Evolutionary conservation across 2,888 invertebrate genomes (phyloP).

Genomic region (Hypena proboscidalis): DNA sequence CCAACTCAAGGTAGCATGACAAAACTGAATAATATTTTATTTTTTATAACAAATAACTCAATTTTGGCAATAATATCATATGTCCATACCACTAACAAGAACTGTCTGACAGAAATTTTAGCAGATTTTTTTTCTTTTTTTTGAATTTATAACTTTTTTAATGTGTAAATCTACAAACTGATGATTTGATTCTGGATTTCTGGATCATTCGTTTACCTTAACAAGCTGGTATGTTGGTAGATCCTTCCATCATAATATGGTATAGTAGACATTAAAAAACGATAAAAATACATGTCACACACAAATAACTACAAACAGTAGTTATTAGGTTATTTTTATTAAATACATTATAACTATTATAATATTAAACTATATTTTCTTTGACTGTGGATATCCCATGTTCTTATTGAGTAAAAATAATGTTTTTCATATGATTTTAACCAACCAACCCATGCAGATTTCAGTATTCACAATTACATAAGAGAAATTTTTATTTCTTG

Average conservation of each 20-base stretch:
- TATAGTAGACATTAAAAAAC: slow-evolving; percentile 83
- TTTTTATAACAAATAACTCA: too few relatives aligned
- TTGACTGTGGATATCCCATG: slow-evolving; percentile 38
- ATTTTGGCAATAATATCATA: neutral
- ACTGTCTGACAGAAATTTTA: slow-evolving; percentile 42
- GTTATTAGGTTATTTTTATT: slow-evolving; percentile 36
- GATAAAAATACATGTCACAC: slow-evolving; percentile 84
- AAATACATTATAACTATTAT: slow-evolving; percentile 9
- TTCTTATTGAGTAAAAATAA: slow-evolving; percentile 21
- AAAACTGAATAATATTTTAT: too few relatives aligned
- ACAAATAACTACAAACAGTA: slow-evolving; percentile 68
- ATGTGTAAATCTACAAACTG: slow-evolving; percentile 79
- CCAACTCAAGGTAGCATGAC: too few relatives aligned
- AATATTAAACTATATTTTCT: neutral
- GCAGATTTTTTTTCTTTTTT: neutral
- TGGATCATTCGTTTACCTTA: slow-evolving; percentile 84
- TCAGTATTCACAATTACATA: slow-evolving; percentile 5
- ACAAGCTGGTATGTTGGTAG: slow-evolving; percentile 88
- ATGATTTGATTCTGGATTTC: slow-evolving; percentile 66
- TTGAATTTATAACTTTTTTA: slow-evolving; percentile 10
- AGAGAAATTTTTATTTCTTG: neutral
- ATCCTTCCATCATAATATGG: slow-evolving; percentile 86
- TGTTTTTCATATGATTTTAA: slow-evolving; percentile 7
- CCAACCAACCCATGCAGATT: slow-evolving; percentile 24
- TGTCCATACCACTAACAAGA: slow-evolving; percentile 1